phyloP scores from a whole-genome alignment of 2,888 invertebrate genomes.

The Microctonus brassicae region DNA sequence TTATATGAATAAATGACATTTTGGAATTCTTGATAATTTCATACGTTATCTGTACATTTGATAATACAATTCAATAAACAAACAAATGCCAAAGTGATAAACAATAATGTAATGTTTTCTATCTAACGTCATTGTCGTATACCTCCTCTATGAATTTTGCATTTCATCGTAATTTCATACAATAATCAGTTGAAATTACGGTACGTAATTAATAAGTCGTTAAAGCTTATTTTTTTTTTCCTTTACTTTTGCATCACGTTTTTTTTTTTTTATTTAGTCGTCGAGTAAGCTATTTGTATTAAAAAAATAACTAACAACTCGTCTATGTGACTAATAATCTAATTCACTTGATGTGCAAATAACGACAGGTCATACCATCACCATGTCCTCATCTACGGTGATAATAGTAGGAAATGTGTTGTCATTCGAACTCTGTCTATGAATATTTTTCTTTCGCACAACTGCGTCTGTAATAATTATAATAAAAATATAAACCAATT shows the following conservation, averaged over 20 bases:
- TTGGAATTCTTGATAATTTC: background rate
- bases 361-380: slow-evolving; percentile 66
- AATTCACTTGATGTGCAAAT: slow-evolving; percentile 39
- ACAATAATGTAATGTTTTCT: no score
- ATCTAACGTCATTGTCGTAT: background rate
- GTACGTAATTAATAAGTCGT: background rate
- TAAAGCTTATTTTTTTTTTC: background rate
- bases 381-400: slow-evolving; percentile 68
- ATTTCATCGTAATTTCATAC: background rate
- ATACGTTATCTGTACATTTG: background rate
- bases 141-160: background rate
- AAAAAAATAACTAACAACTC: background rate
- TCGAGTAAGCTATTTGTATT: slow-evolving; percentile 37
- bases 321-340: background rate
- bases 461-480: slow-evolving; percentile 58
- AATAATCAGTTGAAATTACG: background rate
- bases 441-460: slow-evolving; percentile 64
- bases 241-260: background rate
- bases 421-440: slow-evolving; percentile 67
- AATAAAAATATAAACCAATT: slow-evolving; percentile 32
- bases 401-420: slow-evolving; percentile 66
- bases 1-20: background rate
- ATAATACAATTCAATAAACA: background rate
- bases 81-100: background rate
- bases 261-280: slow-evolving; percentile 27